Evolutionary conservation across 2,113 vertebrate genomes (phyloP).

Genomic region (Cricetomys ansorgei): DNA sequence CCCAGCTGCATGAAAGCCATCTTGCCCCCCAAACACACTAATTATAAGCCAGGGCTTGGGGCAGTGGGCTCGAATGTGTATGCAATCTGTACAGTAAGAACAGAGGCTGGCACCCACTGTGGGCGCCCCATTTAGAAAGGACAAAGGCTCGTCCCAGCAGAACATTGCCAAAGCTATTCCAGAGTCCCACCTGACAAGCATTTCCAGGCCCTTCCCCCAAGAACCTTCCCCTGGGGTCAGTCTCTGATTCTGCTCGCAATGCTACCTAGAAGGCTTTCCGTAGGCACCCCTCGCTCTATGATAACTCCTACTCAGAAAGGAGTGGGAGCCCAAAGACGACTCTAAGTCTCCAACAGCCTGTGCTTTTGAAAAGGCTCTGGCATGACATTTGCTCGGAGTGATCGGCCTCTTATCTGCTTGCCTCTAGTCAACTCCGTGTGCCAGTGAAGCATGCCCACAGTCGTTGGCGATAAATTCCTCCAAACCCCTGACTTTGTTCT

Average conservation of each 20-base stretch:
- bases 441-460: neutral
- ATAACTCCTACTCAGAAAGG: neutral
- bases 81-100: accelerated
- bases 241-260: neutral
- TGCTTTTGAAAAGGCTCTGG: neutral
- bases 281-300: neutral
- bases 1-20: neutral
- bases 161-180: neutral
- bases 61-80: accelerated
- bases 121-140: neutral
- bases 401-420: neutral
- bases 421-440: neutral
- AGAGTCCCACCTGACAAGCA: neutral
- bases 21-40: neutral
- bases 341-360: neutral
- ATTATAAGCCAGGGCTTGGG: neutral
- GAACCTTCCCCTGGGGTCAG: neutral
- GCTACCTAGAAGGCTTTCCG: neutral
- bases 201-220: neutral
- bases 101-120: neutral
- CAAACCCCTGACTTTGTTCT: constrained; percentile 5
- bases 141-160: neutral
- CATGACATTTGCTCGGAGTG: neutral
- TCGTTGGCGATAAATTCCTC: neutral
- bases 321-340: neutral